Evolutionary conservation across 2,888 invertebrate species (phyloP).

Genomic region (Cosmorhoe ocellata): DNA sequence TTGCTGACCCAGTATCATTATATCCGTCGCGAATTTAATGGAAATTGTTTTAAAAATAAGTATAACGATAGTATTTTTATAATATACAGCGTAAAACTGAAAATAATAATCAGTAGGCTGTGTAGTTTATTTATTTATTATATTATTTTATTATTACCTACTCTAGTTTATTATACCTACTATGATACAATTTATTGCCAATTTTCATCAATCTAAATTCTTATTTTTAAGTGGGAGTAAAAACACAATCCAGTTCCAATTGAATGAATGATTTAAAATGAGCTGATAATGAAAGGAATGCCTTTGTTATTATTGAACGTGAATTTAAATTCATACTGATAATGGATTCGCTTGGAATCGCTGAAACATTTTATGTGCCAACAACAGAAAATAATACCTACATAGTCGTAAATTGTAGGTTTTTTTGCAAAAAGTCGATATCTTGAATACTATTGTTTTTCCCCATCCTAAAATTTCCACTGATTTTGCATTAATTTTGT

Average conservation of each 20-base stretch:
- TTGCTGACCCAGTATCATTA: constrained; percentile 8
- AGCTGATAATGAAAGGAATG: constrained; percentile 29
- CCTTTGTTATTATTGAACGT: constrained; percentile 12
- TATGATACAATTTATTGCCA: neutral
- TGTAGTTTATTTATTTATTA: too few species aligned
- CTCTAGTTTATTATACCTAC: too few species aligned
- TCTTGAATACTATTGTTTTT: neutral
- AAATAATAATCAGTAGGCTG: too few species aligned
- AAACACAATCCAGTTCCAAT: constrained; percentile 25
- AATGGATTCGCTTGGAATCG: constrained; percentile 3
- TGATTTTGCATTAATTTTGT: neutral
- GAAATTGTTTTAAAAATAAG: constrained; percentile 13
- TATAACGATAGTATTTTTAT: too few species aligned
- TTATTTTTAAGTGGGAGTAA: constrained; percentile 1
- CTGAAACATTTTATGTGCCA: neutral
- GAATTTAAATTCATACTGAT: constrained; percentile 17
- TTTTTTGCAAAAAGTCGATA: too few species aligned
- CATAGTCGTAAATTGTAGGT: too few species aligned
- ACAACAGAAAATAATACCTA: neutral
- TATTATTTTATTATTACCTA: too few species aligned
- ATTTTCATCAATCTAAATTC: constrained; percentile 20
- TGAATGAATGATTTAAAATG: constrained; percentile 23
- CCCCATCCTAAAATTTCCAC: constrained; percentile 1
- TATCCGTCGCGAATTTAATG: constrained; percentile 9
- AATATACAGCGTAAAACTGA: too few species aligned